Conservation (phyloP, 2,797 vertebrate genomes). For the Microctenopoma stevenorrisi region DNA sequence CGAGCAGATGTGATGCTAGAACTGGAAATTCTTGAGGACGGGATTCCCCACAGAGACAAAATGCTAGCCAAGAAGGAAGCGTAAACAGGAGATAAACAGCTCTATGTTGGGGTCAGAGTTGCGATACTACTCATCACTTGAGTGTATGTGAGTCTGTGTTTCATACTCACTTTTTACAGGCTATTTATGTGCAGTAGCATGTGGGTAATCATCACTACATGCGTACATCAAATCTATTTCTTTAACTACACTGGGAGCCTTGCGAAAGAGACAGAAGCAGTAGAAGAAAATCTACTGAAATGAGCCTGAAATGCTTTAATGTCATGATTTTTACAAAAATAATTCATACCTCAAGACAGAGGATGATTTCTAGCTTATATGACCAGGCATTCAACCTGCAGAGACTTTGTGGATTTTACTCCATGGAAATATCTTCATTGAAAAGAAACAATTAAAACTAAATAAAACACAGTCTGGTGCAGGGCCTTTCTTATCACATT, state of each 20-base stretch:
- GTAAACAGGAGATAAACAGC: slow-evolving; percentile 38
- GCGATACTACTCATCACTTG: slow-evolving; percentile 32
- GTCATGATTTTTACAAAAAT: slow-evolving; percentile 22
- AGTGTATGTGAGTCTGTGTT: slow-evolving; percentile 30
- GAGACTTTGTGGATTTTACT: slow-evolving; percentile 39
- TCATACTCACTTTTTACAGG: slow-evolving; percentile 59
- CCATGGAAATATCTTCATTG: slow-evolving; percentile 66
- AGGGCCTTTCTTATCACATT: slow-evolving; percentile 44
- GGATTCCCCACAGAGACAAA: slow-evolving; percentile 24
- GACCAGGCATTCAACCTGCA: slow-evolving; percentile 55
- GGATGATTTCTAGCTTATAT: slow-evolving; percentile 59
- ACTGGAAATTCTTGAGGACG: slow-evolving; percentile 30
- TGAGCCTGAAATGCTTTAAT: slow-evolving; percentile 7
- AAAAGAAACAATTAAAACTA: slow-evolving; percentile 71
- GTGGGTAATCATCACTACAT: slow-evolving; percentile 56
- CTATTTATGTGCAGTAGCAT: slow-evolving; percentile 61
- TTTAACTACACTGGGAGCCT: slow-evolving; percentile 35
- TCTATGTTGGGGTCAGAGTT: slow-evolving; percentile 38
- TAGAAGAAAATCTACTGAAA: neutral
- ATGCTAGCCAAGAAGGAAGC: slow-evolving; percentile 1
- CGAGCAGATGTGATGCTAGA: slow-evolving; percentile 33
- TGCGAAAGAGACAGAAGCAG: slow-evolving; percentile 16
- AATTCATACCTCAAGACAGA: slow-evolving; percentile 13
- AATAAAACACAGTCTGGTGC: slow-evolving; percentile 27
- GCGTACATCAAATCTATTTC: slow-evolving; percentile 38